These are phyloP conservation scores for Pilophorus perplexus DNA, from an alignment of 2,888 invertebrate genomes.

Conservation along the genomic window DNA sequence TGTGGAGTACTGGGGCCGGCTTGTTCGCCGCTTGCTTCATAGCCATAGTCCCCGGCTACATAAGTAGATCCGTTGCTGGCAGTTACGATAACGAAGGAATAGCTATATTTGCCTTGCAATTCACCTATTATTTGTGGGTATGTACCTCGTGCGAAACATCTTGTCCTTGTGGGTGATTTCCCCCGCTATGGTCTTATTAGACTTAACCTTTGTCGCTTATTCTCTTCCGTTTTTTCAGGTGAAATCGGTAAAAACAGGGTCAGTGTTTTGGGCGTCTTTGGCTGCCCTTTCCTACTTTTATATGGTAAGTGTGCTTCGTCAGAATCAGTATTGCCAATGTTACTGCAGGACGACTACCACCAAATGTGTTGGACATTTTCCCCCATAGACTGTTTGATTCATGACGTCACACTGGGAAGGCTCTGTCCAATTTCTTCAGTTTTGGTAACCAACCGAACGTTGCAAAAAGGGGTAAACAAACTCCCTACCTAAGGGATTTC, in stretches of 20 bases:
- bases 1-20: slow-evolving; percentile 95
- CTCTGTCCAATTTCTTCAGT: too few relatives aligned
- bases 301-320: slow-evolving; percentile 87
- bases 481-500: too few relatives aligned
- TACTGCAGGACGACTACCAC: too few relatives aligned
- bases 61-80: slow-evolving; percentile 97
- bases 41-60: slow-evolving; percentile 98
- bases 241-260: slow-evolving; percentile 95
- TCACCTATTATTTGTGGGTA: slow-evolving; percentile 97
- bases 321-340: too few relatives aligned
- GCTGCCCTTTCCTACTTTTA: slow-evolving; percentile 97
- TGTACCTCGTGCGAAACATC: slow-evolving; percentile 34
- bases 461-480: too few relatives aligned
- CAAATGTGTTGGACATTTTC: too few relatives aligned
- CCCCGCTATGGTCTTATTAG: too few relatives aligned
- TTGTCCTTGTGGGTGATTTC: slow-evolving; percentile 7
- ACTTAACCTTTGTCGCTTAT: too few relatives aligned
- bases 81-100: slow-evolving; percentile 99
- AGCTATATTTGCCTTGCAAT: slow-evolving; percentile 98
- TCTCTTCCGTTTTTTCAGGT: slow-evolving; percentile 53
- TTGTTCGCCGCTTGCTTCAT: slow-evolving; percentile 98
- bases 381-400: too few relatives aligned
- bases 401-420: too few relatives aligned
- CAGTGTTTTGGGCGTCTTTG: slow-evolving; percentile 93
- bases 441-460: too few relatives aligned